These are phyloP conservation scores for Drosophila malerkotliana DNA, from an alignment of 1,140 invertebrate species.

Conservation along the genomic window DNA sequence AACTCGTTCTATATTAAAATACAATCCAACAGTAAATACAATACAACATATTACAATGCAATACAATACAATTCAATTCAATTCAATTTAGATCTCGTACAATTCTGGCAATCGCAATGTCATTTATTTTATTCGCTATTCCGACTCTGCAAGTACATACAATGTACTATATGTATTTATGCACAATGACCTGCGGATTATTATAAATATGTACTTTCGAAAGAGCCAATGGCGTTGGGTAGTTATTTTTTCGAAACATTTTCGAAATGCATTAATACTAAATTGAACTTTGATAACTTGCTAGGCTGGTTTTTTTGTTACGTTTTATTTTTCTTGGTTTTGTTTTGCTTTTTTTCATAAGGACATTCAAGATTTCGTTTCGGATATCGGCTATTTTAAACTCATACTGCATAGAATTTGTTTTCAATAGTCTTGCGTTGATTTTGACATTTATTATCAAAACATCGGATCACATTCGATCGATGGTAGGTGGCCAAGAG, in stretches of 20 bases:
- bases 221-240: conserved; percentile 14
- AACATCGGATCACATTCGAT: conserved; percentile 30
- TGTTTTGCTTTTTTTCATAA: conserved; percentile 14
- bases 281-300: conserved; percentile 51
- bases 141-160: conserved; percentile 1
- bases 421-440: conserved; percentile 52
- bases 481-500: conserved; percentile 31
- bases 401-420: conserved; percentile 29
- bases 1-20: conserved; percentile 79
- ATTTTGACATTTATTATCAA: conserved; percentile 15
- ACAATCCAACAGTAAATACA: conserved; percentile 82
- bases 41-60: conserved; percentile 78
- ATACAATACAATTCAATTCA: conserved; percentile 63
- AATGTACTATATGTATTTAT: too few relatives aligned
- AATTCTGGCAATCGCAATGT: conserved; percentile 19
- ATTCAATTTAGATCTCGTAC: conserved; percentile 30
- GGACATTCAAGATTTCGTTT: conserved; percentile 24
- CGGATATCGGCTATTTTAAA: conserved; percentile 8
- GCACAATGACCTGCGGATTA: conserved; percentile 14
- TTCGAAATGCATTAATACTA: conserved; percentile 28
- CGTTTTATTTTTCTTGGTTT: conserved; percentile 21
- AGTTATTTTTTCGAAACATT: conserved; percentile 6
- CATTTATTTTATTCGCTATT: conserved; percentile 9
- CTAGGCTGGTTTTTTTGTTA: conserved; percentile 42
- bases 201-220: conserved; percentile 17